Base-by-base conservation (phyloP, 1,140 invertebrate species). In the Drosophila nannoptera region DNA sequence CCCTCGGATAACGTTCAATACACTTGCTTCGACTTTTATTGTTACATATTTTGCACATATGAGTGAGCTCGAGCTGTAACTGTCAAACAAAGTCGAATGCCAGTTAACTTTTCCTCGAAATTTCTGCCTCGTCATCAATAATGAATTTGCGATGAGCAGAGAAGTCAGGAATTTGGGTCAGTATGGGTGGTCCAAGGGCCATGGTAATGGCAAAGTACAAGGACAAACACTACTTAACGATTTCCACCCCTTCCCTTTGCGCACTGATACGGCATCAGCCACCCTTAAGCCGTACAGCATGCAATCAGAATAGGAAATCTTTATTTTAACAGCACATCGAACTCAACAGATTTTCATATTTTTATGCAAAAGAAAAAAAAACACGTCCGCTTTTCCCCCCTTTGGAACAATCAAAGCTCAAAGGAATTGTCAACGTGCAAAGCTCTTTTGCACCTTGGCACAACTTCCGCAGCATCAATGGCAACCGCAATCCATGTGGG, bases 121-220 rank as follows among this genome's bases (percentile, higher is more conserved):
- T 77, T 81, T 76, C 53, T 65, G 77, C 49, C 45, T 29, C 38
- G 72, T 82, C 78, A 82, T 82, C 78, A 78, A 75, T 82, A 78
- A 75, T 77, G 67, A 77, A 67, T 66, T 46, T 59, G 14, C 14
- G 43, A 63, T 58, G 43, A 55, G 38, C 63, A 50, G 35, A n/a
- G 40, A 9, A 22, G 9, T 66, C 16, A 4, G 4, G 38, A 14
- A 80, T 78, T 46, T 83, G 29, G 78, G 78, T 83, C 78, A 82
- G 22, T 22, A 22, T 22, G 22, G 22, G 22, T 22, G 22, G 22
- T 22, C 22, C 32, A 32, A 55, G 53, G 31, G 12, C 42, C 55
- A 49, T 22, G 22, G 22, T 1, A 22, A 22, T 22, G 60, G 29
- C n/a, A 53, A 16, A 50, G 48, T 31, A 8, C 42, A 59, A 49